Evolutionary conservation across 2,888 invertebrate species (phyloP).

Genomic region (Sialis lutaria): DNA sequence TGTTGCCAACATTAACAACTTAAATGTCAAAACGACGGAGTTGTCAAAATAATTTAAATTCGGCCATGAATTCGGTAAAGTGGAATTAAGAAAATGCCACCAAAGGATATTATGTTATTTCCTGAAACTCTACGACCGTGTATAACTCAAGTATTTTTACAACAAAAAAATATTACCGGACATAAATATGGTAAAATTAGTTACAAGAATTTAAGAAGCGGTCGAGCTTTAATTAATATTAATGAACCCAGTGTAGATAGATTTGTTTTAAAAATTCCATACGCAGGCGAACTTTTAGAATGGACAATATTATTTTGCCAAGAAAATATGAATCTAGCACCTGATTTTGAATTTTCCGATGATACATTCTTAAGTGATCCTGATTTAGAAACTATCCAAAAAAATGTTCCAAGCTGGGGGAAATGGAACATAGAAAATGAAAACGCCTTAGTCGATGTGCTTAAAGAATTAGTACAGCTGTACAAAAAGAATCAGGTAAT

Average conservation of each 20-base stretch:
- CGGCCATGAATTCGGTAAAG: too few relatives aligned
- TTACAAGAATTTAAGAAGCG: too few relatives aligned
- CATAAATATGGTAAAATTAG: too few relatives aligned
- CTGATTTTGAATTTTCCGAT: constrained; percentile 60
- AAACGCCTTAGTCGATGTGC: constrained; percentile 36
- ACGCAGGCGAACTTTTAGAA: constrained; percentile 43
- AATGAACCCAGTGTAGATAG: constrained; percentile 27
- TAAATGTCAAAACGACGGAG: too few relatives aligned
- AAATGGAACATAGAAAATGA: constrained; percentile 46
- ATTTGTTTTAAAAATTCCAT: constrained; percentile 47
- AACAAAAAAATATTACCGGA: too few relatives aligned
- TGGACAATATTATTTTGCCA: constrained; percentile 57
- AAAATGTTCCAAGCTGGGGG: constrained; percentile 37
- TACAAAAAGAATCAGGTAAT: constrained; percentile 47
- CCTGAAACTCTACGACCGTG: too few relatives aligned
- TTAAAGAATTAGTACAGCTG: constrained; percentile 39
- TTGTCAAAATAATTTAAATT: too few relatives aligned
- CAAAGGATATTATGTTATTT: too few relatives aligned
- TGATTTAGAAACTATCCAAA: constrained; percentile 32
- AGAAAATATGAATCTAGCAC: constrained; percentile 32
- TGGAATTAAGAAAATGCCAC: too few relatives aligned
- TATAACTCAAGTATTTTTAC: too few relatives aligned
- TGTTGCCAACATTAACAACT: too few relatives aligned
- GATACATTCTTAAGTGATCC: constrained; percentile 42
- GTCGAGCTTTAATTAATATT: background rate